These are phyloP conservation scores for Hippocampus zosterae DNA, from an alignment of 2,113 vertebrate genomes.

Conservation along the genomic window DNA sequence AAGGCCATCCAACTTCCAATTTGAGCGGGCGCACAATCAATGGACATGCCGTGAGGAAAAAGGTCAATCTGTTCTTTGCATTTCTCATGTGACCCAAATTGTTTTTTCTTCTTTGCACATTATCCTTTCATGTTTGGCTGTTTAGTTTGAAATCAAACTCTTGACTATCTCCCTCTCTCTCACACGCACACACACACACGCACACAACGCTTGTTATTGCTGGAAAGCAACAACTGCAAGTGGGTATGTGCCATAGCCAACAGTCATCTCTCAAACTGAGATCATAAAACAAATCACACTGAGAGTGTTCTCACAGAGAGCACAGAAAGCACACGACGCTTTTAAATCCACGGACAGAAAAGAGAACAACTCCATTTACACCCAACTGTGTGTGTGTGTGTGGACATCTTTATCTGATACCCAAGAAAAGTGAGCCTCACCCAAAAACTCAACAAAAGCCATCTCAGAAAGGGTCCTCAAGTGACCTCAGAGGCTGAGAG, in stretches of 20 bases:
- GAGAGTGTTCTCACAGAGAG: constrained; percentile 10
- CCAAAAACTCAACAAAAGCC: constrained; percentile 25
- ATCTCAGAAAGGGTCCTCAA: constrained; percentile 27
- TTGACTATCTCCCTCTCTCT: constrained; percentile 18
- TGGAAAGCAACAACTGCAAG: constrained; percentile 61
- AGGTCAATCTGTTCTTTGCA: constrained; percentile 32
- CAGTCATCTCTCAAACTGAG: constrained; percentile 38
- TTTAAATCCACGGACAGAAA: constrained; percentile 41
- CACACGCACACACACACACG: constrained; percentile 41
- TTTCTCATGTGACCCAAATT: constrained; percentile 19
- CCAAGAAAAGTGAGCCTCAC: constrained; percentile 28
- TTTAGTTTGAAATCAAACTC: constrained; percentile 54
- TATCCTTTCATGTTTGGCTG: constrained; percentile 22
- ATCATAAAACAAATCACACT: constrained; percentile 40
- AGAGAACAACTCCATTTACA: constrained; percentile 8
- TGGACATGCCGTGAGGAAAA: constrained; percentile 20
- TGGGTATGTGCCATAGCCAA: constrained; percentile 43
- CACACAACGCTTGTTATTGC: constrained; percentile 53
- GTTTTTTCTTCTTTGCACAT: constrained; percentile 11
- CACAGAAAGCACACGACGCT: constrained; percentile 21
- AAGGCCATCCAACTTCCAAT: constrained; percentile 51
- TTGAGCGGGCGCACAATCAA: constrained; percentile 45
- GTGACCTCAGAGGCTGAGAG: constrained; percentile 16
- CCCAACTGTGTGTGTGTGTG: not conserved
- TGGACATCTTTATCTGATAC: constrained; percentile 29